Evolutionary conservation across 2,113 vertebrate species (phyloP).

Genomic region (Pungitius pungitius): DNA sequence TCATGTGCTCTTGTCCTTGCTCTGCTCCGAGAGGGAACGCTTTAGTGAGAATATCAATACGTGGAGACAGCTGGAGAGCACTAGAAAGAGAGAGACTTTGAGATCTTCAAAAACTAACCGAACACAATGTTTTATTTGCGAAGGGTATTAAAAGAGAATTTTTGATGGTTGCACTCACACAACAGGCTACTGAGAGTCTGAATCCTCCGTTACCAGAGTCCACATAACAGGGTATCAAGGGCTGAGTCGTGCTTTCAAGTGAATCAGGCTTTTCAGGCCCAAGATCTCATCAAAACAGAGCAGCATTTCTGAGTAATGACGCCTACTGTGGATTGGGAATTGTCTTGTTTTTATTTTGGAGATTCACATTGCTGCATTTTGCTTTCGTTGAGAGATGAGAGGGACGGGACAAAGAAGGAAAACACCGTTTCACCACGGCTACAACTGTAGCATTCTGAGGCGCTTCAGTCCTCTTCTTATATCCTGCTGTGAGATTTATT

Average conservation of each 20-base stretch:
- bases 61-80: slow-evolving; percentile 49
- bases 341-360: slow-evolving; percentile 21
- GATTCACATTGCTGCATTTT: slow-evolving; percentile 30
- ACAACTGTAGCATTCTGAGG: not conserved
- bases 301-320: slow-evolving; percentile 54
- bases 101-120: slow-evolving; percentile 66
- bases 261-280: slow-evolving; percentile 54
- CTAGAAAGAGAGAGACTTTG: slow-evolving; percentile 54
- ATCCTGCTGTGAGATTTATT: slow-evolving; percentile 29
- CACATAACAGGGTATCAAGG: slow-evolving; percentile 49
- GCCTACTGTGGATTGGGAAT: slow-evolving; percentile 33
- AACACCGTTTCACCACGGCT: slow-evolving; percentile 14
- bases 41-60: slow-evolving; percentile 75
- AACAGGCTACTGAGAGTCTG: slow-evolving; percentile 48
- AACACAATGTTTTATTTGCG: slow-evolving; percentile 74
- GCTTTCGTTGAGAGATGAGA: slow-evolving; percentile 17
- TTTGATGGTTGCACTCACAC: slow-evolving; percentile 51
- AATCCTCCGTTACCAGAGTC: slow-evolving; percentile 43
- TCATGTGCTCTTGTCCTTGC: slow-evolving; percentile 68
- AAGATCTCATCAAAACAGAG: slow-evolving; percentile 50
- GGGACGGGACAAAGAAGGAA: slow-evolving; percentile 13
- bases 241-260: slow-evolving; percentile 49
- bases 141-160: slow-evolving; percentile 75
- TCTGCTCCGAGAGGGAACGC: slow-evolving; percentile 56
- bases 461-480: not conserved